These are phyloP conservation scores for Brachionus rubens DNA, from an alignment of 1,140 invertebrate species.

Conservation along the genomic window DNA sequence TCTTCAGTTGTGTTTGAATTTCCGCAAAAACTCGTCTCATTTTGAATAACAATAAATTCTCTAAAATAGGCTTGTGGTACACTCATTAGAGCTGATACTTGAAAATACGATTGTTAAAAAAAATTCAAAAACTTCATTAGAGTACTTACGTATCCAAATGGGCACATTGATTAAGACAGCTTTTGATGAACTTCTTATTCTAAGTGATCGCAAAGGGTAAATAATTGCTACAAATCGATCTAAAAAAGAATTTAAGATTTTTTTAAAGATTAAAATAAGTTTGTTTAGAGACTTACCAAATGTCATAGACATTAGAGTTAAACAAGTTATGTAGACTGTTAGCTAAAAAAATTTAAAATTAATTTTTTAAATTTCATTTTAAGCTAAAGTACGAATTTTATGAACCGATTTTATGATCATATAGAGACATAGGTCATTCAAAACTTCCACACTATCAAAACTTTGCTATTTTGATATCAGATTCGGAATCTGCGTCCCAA, in stretches of 20 bases:
- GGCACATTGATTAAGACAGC: background rate
- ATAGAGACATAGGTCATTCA: no score
- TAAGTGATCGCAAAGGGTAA: background rate
- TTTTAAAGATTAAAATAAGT: background rate
- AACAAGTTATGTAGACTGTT: conserved; percentile 34
- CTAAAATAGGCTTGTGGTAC: conserved; percentile 13
- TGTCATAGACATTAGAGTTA: conserved; percentile 40
- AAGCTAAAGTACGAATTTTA: no score
- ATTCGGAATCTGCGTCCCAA: no score
- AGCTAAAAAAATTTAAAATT: conserved; percentile 2
- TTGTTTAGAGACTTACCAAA: background rate
- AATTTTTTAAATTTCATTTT: background rate
- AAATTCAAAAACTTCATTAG: background rate
- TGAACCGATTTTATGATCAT: no score
- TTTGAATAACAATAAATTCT: background rate
- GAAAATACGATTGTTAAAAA: background rate
- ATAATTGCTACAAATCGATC: conserved; percentile 10
- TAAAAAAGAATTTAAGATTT: background rate
- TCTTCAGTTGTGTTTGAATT: background rate
- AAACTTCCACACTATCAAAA: no score
- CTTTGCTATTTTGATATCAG: no score
- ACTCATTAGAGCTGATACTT: conserved; percentile 25
- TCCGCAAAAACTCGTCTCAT: background rate
- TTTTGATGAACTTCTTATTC: conserved; percentile 4
- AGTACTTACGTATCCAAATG: conserved; percentile 39